Evolutionary conservation across 2,113 vertebrate species (phyloP).

Genomic region (Nematolebias whitei): DNA sequence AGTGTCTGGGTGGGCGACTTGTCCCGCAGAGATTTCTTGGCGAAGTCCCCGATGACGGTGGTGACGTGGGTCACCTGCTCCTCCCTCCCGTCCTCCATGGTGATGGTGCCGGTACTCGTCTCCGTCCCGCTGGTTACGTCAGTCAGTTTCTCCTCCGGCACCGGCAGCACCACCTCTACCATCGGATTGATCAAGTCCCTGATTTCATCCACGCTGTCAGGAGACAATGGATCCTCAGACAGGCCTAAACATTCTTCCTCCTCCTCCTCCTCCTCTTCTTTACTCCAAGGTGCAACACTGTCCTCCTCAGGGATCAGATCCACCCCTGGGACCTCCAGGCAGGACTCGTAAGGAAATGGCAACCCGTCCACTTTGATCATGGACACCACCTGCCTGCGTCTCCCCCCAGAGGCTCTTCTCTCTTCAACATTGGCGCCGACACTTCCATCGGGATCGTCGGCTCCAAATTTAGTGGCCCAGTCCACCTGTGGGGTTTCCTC

Average conservation of each 20-base stretch:
- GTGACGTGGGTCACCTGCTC: slow-evolving; percentile 58
- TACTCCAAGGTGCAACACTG: background rate
- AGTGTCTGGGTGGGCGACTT: slow-evolving; percentile 33
- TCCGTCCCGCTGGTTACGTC: slow-evolving; percentile 68
- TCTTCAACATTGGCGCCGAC: background rate
- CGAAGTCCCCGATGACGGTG: slow-evolving; percentile 25
- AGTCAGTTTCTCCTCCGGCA: fast-evolving
- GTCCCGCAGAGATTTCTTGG: slow-evolving; percentile 19
- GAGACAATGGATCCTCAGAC: slow-evolving; percentile 42
- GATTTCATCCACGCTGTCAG: slow-evolving; percentile 78
- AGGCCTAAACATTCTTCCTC: background rate
- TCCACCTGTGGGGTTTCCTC: slow-evolving; percentile 82
- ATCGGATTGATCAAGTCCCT: slow-evolving; percentile 78
- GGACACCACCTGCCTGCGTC: slow-evolving; percentile 90
- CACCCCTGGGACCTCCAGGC: slow-evolving; percentile 77
- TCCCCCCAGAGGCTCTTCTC: slow-evolving; percentile 53
- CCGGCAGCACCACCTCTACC: slow-evolving; percentile 54
- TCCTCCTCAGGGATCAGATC: slow-evolving; percentile 79
- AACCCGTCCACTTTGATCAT: slow-evolving; percentile 89
- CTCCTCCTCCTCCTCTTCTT: slow-evolving; percentile 9
- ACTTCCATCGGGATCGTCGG: slow-evolving; percentile 41
- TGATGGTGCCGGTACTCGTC: background rate
- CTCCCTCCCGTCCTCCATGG: slow-evolving; percentile 33
- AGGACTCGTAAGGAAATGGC: slow-evolving; percentile 79
- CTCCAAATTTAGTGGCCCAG: slow-evolving; percentile 83